phyloP scores from a whole-genome alignment of 2,113 vertebrate genomes.

The Stercorarius parasiticus region DNA sequence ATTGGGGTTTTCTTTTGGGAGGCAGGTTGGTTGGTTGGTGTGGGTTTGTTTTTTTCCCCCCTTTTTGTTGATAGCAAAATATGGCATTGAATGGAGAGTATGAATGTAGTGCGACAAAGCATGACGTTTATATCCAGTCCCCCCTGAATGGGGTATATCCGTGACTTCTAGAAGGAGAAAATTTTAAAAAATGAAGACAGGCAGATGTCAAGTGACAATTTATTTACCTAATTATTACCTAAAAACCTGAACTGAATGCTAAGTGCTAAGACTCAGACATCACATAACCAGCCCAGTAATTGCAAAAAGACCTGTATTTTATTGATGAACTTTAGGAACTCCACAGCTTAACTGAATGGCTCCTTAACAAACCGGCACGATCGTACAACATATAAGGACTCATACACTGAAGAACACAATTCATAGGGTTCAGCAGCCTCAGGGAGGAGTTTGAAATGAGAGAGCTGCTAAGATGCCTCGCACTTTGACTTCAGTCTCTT shows the following conservation, averaged over 20 bases:
- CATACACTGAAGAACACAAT: not conserved
- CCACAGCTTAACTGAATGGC: not conserved
- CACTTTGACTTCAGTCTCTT: not conserved
- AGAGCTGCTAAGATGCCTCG: not conserved
- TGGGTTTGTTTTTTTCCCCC: fast-evolving
- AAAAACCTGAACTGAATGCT: not conserved
- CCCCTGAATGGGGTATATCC: not conserved
- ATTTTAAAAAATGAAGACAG: not conserved
- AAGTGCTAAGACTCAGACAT: not conserved
- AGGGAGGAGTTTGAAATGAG: not conserved
- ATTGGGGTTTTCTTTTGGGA: not conserved
- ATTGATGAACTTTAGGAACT: not conserved
- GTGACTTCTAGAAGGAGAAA: not conserved
- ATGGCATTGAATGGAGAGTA: not conserved
- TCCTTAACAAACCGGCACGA: not conserved
- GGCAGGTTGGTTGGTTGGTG: not conserved
- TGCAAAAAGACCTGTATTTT: not conserved
- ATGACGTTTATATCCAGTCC: not conserved
- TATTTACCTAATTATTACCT: not conserved
- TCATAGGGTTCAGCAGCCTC: not conserved
- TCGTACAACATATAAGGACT: not conserved
- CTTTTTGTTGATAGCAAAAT: not conserved
- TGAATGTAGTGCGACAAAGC: not conserved
- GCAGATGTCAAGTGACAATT: not conserved
- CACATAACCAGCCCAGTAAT: not conserved